Evolutionary conservation across 2,113 vertebrate genomes (phyloP), one percentile per base, ranked within the genome.

Genomic region (Lota lota): DNA sequence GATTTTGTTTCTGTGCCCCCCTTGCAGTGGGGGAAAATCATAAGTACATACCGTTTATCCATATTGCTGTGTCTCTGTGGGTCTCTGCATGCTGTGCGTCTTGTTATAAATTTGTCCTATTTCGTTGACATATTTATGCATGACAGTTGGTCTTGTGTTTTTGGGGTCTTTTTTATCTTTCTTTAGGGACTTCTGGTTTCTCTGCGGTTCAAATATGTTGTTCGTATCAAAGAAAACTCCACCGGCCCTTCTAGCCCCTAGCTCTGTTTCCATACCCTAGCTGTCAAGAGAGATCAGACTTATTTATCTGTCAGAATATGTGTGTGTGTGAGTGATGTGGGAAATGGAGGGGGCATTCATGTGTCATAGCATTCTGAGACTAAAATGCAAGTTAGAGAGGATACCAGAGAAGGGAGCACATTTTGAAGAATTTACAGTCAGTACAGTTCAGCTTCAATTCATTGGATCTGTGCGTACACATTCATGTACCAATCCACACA

Each of bases 241-340:
- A 14, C 12, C 40, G 40, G 10, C 72, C 60, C 73, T 70, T 58
- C 77, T 67, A 62, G 67, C 75, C 73, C n/a, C 24, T 63, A 53
- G 69, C 72, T 73, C 22, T 3, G 14, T 76, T 77, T 76, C 66
- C 73, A 80, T 76, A 76, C 71, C 62, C 0, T 47, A 68, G 70
- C 79, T 83, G 82, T 87, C 84, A 80, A 56, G 82, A 74, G 22
- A 77, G 77, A 76, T 86, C 69, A 66, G 58, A 50, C 54, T 82
- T 67, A 68, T 80, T 61, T 77, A 77, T 79, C 63, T 75, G 68
- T 68, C 76, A 14, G 40, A 14, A 12, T 47, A 11, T 47, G 40
- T 47, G 40, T 81, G 87, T 72, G 73, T 84, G 83, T 81, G 61
- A 74, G 78, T 69, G 19, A 22, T 28, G 21, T 68, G 58, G 40